Evolutionary conservation across 2,797 vertebrate species (phyloP).

Genomic region (Neomorphus geoffroyi): DNA sequence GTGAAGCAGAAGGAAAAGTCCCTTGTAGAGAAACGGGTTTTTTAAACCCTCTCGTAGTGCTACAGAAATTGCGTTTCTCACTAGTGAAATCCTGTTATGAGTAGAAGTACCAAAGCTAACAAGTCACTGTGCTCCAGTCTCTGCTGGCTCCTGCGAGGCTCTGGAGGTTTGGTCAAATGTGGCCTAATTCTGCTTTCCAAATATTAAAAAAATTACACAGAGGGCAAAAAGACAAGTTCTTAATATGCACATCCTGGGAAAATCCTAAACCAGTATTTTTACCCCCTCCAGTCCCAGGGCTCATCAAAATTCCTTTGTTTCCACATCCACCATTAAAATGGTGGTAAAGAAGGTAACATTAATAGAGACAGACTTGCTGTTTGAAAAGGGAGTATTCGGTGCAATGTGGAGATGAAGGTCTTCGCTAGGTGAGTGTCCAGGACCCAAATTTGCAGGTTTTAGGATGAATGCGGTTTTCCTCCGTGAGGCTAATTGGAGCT

Average conservation of each 20-base stretch:
- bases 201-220: conserved; percentile 58
- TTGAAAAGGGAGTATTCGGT: background rate
- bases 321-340: conserved; percentile 48
- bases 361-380: background rate
- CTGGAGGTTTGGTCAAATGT: conserved; percentile 62
- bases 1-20: background rate
- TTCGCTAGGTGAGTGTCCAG: fast-evolving
- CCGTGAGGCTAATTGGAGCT: fast-evolving
- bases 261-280: conserved; percentile 63
- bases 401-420: fast-evolving
- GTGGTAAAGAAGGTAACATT: background rate
- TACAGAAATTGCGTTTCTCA: background rate
- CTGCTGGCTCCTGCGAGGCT: conserved; percentile 24
- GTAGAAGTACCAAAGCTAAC: conserved; percentile 51
- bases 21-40: background rate
- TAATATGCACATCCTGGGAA: conserved; percentile 57
- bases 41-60: background rate
- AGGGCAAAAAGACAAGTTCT: conserved; percentile 59
- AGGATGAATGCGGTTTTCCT: fast-evolving
- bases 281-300: conserved; percentile 42
- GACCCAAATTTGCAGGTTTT: background rate
- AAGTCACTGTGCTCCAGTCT: conserved; percentile 8
- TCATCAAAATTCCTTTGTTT: conserved; percentile 68
- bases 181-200: conserved; percentile 65
- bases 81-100: conserved; percentile 23